Evolutionary conservation across 2,888 invertebrate genomes (phyloP), one percentile per base, ranked within the genome.

Genomic region (Himalopsyche tibetana): DNA sequence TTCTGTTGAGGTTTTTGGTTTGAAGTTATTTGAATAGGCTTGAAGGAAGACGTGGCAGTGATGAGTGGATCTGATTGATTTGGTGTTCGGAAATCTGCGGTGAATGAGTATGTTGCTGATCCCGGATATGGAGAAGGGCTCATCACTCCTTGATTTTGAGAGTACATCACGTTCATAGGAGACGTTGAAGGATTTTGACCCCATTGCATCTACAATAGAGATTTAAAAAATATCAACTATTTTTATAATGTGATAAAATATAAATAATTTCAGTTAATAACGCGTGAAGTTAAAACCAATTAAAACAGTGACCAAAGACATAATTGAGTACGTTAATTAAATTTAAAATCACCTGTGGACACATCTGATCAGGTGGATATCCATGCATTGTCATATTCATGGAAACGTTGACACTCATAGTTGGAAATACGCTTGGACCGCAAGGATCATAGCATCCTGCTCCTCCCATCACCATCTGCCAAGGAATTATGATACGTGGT

Each of bases 361-460:
- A 96, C 2, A 94, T 92, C 89, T 95, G 93, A 89, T 95, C 95
- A 0, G 94, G 92, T 2, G 94, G 94, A 89, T 95, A 96, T 2
- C 95, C 96, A 89, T 98, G 98, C 96, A 98, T 98, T 86, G 98
- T 98, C 98, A 99, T 99, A 91, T 98, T 98, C 98, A 99, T 99
- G 89, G 97, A 97, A 0, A 99, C 98, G 91, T 99, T 99, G 89
- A 99, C 98, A 90, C 97, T 98, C 98, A 99, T 98, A 90, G 98
- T 96, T 86, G 98, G 98, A 91, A 97, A 97, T 89, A 96, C 89
- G 89, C 88, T 89, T 89, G 51, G 89, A 88, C 90, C 91, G 63
- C 87, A 88, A 74, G 93, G 92, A 90, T 93, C 93, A 90, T 93
- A 93, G 91, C 93, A 93, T 0, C 92, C 91, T 0, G 91, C 90